Base-by-base conservation (phyloP, 2,888 invertebrate species). In the Ophion costatus region DNA sequence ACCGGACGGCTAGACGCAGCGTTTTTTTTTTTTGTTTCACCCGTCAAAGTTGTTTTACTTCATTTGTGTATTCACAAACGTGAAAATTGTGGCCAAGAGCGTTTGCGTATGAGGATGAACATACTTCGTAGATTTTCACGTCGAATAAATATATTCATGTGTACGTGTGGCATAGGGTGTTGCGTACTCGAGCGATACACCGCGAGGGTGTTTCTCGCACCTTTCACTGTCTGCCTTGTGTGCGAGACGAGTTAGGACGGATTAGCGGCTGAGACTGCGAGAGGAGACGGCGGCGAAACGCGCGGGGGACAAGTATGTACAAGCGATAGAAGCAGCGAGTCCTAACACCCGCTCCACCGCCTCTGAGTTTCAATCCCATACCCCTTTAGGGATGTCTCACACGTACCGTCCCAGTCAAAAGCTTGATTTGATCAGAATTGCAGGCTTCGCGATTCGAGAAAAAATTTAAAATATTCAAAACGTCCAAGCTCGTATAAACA, bases 261-360 rank as follows among this genome's bases (percentile, higher is more conserved):
- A 80, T 83, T 75, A 70, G 81, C 74, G 82, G 75, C 81, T 67
- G 66, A 71, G 80, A 85, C 63, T 2, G 84, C 24, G 76, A 45
- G 38, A 67, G 29, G 14, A 61, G 74, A 59, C 64, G 17, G 80
- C 61, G 63, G 57, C 29, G 71, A 76, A 76, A 57, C 56, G 56
- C 33, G 74, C 57, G 71, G 69, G 24, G 24, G 33, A 57, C 64
- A 66, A 64, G 74, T 70, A 64, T 69, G 73, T 69, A 38, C 38
- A 59, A 67, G 66, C 14, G 29, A 33, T 17, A 29, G 45, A 59
- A 59, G 20, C 29, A 61, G 61, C 17, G 66, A 67, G 57, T 2
- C 38, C 80, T 63, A 70, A 81, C 57, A 64, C 80, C 42, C 82
- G 80, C 80, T 77, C 57, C 71, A 33, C 74, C 78, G 69, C 80